Conservation (phyloP, 2,888 invertebrate genomes). For the Thereva nobilitata region DNA sequence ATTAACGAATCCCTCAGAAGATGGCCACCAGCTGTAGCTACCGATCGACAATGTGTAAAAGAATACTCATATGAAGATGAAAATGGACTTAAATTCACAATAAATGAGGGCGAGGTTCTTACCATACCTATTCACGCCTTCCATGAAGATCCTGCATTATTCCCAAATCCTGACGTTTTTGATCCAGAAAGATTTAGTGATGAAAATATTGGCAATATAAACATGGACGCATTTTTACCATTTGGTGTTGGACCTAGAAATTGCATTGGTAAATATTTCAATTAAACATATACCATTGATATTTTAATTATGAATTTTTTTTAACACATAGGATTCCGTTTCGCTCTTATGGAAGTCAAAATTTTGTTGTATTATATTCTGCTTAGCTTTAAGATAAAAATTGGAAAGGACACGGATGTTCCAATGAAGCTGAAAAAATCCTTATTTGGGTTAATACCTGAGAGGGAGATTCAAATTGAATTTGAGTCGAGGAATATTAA, state of each 20-base stretch:
- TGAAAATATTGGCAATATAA: constrained; percentile 42
- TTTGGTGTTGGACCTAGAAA: constrained; percentile 61
- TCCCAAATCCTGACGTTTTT: constrained; percentile 60
- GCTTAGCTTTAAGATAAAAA: neutral
- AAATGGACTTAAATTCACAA: constrained; percentile 44
- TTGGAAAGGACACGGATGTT: neutral
- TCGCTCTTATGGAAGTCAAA: constrained; percentile 15
- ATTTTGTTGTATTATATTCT: neutral
- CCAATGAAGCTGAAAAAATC: constrained; percentile 1
- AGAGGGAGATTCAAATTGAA: neutral
- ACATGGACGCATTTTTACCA: constrained; percentile 53
- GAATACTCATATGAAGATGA: constrained; percentile 56
- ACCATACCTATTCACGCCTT: constrained; percentile 58
- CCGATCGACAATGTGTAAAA: neutral
- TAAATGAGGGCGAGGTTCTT: constrained; percentile 49
- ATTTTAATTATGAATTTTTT: neutral
- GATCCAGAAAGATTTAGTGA: neutral
- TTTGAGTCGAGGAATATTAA: too few relatives aligned
- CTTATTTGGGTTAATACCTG: neutral
- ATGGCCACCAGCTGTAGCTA: constrained; percentile 58
- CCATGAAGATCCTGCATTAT: constrained; percentile 61
- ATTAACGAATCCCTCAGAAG: constrained; percentile 61
- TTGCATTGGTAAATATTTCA: constrained; percentile 59
- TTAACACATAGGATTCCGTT: constrained; percentile 9
- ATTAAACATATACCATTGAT: neutral